These are phyloP conservation scores for Mustela nigripes DNA, from an alignment of 2,113 vertebrate genomes.

Conservation along the genomic window DNA sequence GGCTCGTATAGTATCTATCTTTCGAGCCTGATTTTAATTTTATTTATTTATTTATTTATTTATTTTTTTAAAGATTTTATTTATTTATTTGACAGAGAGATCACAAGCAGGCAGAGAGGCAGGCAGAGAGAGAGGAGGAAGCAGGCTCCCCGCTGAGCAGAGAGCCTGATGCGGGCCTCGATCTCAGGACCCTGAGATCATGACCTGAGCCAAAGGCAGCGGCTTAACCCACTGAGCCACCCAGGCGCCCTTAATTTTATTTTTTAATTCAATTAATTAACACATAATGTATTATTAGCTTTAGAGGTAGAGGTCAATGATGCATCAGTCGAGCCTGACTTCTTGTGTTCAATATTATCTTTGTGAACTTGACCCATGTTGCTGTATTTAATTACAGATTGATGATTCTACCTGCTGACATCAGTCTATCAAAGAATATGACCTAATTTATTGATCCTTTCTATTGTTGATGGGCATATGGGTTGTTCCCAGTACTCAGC, in stretches of 20 bases:
- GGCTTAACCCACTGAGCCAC: too few species aligned
- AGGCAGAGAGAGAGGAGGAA: too few species aligned
- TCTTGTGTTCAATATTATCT: not conserved
- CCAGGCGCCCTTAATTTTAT: not conserved
- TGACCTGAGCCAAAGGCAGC: too few species aligned
- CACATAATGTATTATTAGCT: not conserved
- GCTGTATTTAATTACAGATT: constrained; percentile 15
- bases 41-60: not conserved
- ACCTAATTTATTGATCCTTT: not conserved
- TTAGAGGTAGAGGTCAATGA: not conserved
- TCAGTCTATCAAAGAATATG: not conserved
- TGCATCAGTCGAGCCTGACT: not conserved
- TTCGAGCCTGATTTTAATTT: not conserved
- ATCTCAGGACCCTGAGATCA: too few species aligned
- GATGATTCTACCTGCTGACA: not conserved
- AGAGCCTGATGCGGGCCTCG: too few species aligned
- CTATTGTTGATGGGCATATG: not conserved
- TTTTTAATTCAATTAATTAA: not conserved
- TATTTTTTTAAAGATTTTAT: too few species aligned
- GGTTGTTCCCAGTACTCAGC: not conserved
- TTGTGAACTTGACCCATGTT: not conserved
- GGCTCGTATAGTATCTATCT: not conserved
- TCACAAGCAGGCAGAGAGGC: too few species aligned
- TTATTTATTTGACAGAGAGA: too few species aligned
- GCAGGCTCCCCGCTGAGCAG: too few species aligned